phyloP scores from a whole-genome alignment of 1,140 invertebrate genomes.

The Lycorma delicatula region DNA sequence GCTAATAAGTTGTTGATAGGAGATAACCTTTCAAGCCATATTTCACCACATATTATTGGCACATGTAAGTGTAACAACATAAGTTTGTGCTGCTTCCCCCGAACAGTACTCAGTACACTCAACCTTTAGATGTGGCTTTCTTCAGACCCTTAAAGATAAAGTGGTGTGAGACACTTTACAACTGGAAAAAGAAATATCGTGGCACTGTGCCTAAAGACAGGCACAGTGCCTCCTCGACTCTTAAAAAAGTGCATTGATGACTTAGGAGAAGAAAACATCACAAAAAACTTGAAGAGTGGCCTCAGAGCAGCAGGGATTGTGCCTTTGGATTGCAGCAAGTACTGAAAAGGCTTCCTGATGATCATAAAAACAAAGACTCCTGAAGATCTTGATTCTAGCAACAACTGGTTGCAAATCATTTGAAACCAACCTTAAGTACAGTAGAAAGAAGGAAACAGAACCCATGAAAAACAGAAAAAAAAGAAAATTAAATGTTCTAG shows the following conservation, averaged over 20 bases:
- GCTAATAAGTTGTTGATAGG: conserved; percentile 31
- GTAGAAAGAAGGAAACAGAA: conserved; percentile 5
- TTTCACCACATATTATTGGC: conserved; percentile 32
- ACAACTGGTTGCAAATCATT: conserved; percentile 5
- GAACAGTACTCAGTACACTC: conserved; percentile 37
- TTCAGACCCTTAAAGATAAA: conserved; percentile 34
- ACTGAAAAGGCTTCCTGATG: conserved; percentile 15
- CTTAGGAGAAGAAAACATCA: conserved; percentile 8
- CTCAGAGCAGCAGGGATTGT: conserved; percentile 29
- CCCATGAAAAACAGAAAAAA: conserved; percentile 6
- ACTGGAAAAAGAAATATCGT: conserved; percentile 27
- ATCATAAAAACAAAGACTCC: background rate
- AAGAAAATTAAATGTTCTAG: conserved; percentile 6
- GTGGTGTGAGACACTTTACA: conserved; percentile 35
- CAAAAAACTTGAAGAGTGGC: conserved; percentile 25
- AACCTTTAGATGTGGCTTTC: conserved; percentile 38
- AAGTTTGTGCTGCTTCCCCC: conserved; percentile 36
- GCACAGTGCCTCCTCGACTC: conserved; percentile 25
- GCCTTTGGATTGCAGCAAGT: conserved; percentile 28
- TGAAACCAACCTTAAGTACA: conserved; percentile 4
- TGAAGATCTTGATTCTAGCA: background rate
- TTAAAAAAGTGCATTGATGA: conserved; percentile 20
- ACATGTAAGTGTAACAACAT: conserved; percentile 34
- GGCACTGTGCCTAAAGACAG: conserved; percentile 12
- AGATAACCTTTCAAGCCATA: conserved; percentile 37